A percentile compares a stretch with the other conserved stretches of the same genome.
These are phyloP conservation scores for Conops quadrifasciatus DNA, from an alignment of 2,888 invertebrate genomes.

Conservation along the genomic window DNA sequence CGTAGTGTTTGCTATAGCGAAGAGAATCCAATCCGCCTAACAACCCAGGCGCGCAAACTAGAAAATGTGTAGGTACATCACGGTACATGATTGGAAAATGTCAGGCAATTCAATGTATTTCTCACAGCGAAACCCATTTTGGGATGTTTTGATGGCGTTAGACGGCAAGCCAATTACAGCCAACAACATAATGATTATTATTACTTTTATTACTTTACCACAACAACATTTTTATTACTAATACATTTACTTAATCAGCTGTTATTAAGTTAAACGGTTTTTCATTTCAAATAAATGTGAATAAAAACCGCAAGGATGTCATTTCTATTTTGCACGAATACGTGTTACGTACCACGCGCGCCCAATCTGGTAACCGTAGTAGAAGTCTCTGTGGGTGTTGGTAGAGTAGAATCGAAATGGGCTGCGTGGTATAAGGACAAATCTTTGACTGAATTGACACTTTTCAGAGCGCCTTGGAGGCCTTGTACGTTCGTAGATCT, in stretches of 20 bases:
- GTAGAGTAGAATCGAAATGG: neutral
- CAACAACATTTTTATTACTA: conserved; percentile 21
- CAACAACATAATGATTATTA: conserved; percentile 22
- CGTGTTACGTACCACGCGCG: too few relatives aligned
- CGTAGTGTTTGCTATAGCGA: neutral
- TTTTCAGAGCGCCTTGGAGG: neutral
- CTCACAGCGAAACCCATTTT: neutral
- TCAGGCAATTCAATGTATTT: too few relatives aligned
- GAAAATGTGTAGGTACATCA: too few relatives aligned
- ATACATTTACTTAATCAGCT: conserved; percentile 23
- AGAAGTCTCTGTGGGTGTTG: conserved; percentile 9
- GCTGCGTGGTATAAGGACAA: neutral
- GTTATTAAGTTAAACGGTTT: conserved; percentile 11
- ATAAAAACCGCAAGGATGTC: conserved; percentile 17
- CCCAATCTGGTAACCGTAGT: too few relatives aligned
- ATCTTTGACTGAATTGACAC: neutral
- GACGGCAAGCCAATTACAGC: neutral
- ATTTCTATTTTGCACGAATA: neutral
- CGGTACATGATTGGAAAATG: too few relatives aligned
- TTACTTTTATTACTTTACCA: neutral
- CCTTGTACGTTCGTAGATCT: neutral
- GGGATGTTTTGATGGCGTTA: neutral
- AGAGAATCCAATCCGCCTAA: too few relatives aligned
- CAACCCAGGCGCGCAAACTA: too few relatives aligned
- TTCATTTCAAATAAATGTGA: conserved; percentile 28